A percentile compares a stretch with the other conserved stretches of the same genome.
Evolutionary conservation across 2,888 invertebrate genomes (phyloP).

Genomic region (Hypolimnas misippus): DNA sequence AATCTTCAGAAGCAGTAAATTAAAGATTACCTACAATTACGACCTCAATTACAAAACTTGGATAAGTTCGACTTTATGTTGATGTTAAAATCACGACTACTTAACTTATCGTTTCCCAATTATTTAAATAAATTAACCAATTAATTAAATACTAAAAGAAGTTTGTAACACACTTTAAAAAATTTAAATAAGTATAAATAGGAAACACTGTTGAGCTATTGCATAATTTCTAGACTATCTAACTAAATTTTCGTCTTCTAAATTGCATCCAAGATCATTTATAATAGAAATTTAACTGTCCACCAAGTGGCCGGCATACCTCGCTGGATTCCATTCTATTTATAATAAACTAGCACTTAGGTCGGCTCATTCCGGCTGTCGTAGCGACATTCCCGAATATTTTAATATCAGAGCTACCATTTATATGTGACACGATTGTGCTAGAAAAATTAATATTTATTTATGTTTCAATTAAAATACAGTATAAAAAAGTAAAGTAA

Average conservation of each 20-base stretch:
- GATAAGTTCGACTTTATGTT: too few species aligned
- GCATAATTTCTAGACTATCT: not conserved
- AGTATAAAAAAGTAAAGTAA: too few species aligned
- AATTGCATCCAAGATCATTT: slow-evolving; percentile 31
- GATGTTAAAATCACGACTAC: too few species aligned
- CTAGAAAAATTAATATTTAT: slow-evolving; percentile 11
- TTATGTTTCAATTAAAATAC: not conserved
- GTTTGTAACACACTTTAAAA: too few species aligned
- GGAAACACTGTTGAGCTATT: not conserved
- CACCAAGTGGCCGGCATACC: slow-evolving; percentile 48
- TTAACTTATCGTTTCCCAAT: too few species aligned
- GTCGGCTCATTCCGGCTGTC: slow-evolving; percentile 50
- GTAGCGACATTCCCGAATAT: slow-evolving; percentile 51
- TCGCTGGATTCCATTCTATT: slow-evolving; percentile 57
- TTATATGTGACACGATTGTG: slow-evolving; percentile 41
- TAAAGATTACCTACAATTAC: too few species aligned
- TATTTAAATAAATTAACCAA: too few species aligned
- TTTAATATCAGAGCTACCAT: slow-evolving; percentile 43
- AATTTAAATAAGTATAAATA: too few species aligned
- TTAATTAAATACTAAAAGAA: too few species aligned
- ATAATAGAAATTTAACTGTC: slow-evolving; percentile 39
- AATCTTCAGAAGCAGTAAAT: too few species aligned
- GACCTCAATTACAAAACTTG: too few species aligned
- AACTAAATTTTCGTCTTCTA: slow-evolving; percentile 13
- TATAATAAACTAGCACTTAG: slow-evolving; percentile 50